Evolutionary conservation across 2,888 invertebrate species (phyloP).

Genomic region (Chaetogeoica ovagalla): DNA sequence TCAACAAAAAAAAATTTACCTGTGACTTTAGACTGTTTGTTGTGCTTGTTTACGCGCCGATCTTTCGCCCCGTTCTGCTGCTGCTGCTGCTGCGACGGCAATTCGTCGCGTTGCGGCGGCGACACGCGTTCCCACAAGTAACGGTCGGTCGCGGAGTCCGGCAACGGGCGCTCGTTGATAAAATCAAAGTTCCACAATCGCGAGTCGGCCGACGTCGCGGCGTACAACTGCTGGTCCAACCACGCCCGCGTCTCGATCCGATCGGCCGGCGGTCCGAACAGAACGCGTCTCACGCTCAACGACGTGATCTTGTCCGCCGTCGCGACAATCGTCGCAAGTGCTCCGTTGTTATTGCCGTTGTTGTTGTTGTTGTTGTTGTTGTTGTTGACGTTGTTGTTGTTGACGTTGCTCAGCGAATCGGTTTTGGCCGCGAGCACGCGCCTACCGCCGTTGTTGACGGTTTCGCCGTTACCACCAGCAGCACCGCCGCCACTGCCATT

Average conservation of each 20-base stretch:
- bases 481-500: neutral
- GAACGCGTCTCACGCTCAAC: slow-evolving; percentile 36
- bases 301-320: neutral
- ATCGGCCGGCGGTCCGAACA: slow-evolving; percentile 45
- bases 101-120: neutral
- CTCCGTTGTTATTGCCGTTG: slow-evolving; percentile 25
- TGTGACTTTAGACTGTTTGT: slow-evolving; percentile 35
- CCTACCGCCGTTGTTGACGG: slow-evolving; percentile 16
- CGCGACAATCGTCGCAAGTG: neutral
- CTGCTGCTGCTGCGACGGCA: no score
- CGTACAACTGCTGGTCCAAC: slow-evolving; percentile 21
- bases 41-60: neutral
- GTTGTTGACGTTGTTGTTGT: slow-evolving; percentile 34
- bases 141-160: slow-evolving; percentile 39
- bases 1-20: slow-evolving; percentile 13
- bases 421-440: slow-evolving; percentile 5
- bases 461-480: neutral
- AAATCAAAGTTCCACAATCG: slow-evolving; percentile 44
- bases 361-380: slow-evolving; percentile 34
- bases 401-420: slow-evolving; percentile 1
- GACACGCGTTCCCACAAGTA: slow-evolving; percentile 44
- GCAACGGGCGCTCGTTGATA: slow-evolving; percentile 35
- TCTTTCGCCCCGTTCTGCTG: neutral
- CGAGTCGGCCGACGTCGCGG: neutral
- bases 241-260: slow-evolving; percentile 40